Evolutionary conservation across 2,888 invertebrate species (phyloP), one percentile per base, ranked within the genome.

Genomic region (Hipparchia semele): DNA sequence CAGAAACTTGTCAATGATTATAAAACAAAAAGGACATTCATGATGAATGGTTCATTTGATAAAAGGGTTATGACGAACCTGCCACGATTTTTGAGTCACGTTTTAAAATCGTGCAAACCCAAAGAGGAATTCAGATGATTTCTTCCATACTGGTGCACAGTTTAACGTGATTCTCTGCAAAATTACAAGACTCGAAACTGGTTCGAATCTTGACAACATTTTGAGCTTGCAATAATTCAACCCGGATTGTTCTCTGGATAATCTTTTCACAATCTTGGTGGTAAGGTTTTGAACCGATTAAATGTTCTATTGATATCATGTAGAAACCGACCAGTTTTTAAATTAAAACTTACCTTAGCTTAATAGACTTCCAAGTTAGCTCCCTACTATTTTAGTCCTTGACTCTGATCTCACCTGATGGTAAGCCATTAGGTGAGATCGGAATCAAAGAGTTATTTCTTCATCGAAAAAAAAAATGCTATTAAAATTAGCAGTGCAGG

Each of bases 101-200:
- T 51, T 68, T 68, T 68, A 7, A 59, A 68, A 68, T 68, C 68
- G 68, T 68, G 68, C 58, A 58, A 68, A 59, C 59, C 33, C 49
- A 68, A 59, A 68, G 49, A 68, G 33, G 68, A 12, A 60, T 51
- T 49, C 33, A 33, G 58, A 23, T 58, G 59, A 59, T 68, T 49
- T n/a, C 58, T 8, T 46, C 33, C 68, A 59, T 68, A 68, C 59
- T 68, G 45, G 56, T 39, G 13, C 13, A 9, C 51, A 39, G 56
- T 39, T 45, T 56, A 45, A n/a, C 67, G 56, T 67, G 56, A n/a
- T 67, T 56, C 39, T 6, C 39, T 56, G 58, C 67, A 67, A 45
- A 58, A 58, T 58, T 46, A 58, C 67, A 67, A 58, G 10, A 23
- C 56, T 58, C 56, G 46, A 58, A 66, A 65, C 51, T 65, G 51